Conservation (phyloP, 2,888 invertebrate genomes). For the Laothoe populi region DNA sequence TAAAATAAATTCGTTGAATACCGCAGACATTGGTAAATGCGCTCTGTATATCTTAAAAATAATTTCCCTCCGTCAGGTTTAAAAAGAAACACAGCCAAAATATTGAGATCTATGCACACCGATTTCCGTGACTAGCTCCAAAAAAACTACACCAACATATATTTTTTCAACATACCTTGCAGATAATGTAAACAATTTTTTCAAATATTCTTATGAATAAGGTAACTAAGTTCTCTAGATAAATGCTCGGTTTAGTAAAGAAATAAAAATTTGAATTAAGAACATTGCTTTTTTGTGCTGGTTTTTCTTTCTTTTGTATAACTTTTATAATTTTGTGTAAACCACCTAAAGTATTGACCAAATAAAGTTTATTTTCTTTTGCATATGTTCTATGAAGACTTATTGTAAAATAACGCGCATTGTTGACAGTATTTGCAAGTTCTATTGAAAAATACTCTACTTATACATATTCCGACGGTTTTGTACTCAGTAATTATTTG, state of each 20-base stretch:
- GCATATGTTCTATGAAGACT: no score
- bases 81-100: slow-evolving; percentile 74
- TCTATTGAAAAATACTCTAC: slow-evolving; percentile 31
- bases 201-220: no score
- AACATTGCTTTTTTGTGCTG: no score
- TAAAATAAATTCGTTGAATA: slow-evolving; percentile 46
- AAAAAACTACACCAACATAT: slow-evolving; percentile 30
- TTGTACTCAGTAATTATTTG: slow-evolving; percentile 32
- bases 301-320: no score
- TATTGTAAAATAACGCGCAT: not conserved
- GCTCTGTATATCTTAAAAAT: slow-evolving; percentile 27
- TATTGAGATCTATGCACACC: slow-evolving; percentile 66
- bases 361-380: no score
- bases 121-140: slow-evolving; percentile 29
- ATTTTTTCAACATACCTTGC: not conserved
- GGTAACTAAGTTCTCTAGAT: no score
- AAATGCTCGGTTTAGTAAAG: no score
- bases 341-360: no score
- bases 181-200: not conserved
- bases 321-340: no score
- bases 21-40: slow-evolving; percentile 33
- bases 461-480: slow-evolving; percentile 24
- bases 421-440: slow-evolving; percentile 43
- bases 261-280: no score
- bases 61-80: slow-evolving; percentile 29